Evolutionary conservation across 2,888 invertebrate species (phyloP).

Genomic region (Heliconius ethilla): DNA sequence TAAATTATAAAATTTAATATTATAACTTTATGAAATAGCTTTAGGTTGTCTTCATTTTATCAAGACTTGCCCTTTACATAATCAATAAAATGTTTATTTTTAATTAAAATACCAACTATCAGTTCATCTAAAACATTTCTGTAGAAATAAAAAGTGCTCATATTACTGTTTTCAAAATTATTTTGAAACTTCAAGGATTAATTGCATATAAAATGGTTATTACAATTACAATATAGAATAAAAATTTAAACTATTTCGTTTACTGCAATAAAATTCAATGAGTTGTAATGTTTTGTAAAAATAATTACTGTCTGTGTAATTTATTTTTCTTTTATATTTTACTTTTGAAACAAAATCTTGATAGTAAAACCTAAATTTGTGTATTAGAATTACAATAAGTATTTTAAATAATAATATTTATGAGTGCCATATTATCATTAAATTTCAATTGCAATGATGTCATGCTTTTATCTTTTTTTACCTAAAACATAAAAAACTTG

Average conservation of each 20-base stretch:
- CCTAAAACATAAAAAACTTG: not conserved
- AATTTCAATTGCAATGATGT: constrained; percentile 4
- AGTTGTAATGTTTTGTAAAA: not conserved
- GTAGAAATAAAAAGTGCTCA: not conserved
- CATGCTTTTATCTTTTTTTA: constrained; percentile 3
- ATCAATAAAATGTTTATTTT: no score
- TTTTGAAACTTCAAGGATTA: not conserved
- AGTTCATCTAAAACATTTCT: no score
- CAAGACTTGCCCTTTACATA: no score
- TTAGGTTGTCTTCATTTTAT: not conserved
- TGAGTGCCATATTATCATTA: not conserved
- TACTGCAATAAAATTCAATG: not conserved
- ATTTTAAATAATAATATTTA: not conserved
- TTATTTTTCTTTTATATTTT: not conserved
- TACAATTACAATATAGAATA: not conserved
- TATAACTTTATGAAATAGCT: not conserved
- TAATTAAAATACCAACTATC: no score
- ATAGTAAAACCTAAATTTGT: not conserved
- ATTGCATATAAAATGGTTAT: not conserved
- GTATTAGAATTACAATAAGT: not conserved
- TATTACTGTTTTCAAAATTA: not conserved
- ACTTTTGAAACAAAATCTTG: not conserved
- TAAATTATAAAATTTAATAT: not conserved
- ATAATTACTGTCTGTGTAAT: not conserved
- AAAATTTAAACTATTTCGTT: not conserved